Base-by-base conservation (phyloP, 2,113 vertebrate species). In the Seriola quinqueradiata region DNA sequence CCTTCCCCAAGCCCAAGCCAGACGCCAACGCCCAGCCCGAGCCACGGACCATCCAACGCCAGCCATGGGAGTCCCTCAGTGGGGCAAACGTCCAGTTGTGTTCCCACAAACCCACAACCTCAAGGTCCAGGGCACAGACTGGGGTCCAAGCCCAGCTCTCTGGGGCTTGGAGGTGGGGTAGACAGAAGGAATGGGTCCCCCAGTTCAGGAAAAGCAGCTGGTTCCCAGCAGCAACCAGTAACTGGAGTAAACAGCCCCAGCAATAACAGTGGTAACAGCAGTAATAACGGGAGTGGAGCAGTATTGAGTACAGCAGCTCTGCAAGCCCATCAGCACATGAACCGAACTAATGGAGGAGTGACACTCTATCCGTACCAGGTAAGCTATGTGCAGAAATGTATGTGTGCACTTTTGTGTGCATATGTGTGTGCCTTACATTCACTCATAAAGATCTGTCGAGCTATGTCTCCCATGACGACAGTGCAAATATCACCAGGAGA, bases 291-390 rank as follows among this genome's bases (percentile, higher is more conserved):
- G 23, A 96, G 81, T 59, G 86, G 82, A 75, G 72, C 90, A 32
- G 77, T 86, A 12, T 69, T 88, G 74, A 90, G 96, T 90, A 95
- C 96, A 0, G 95, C 96, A 79, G 95, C 96, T 83, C 95, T 96
- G 71, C 97, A 97, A 90, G 95, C 96, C 69, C 97, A 98, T 86
- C 97, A 97, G 50, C 96, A 97, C 88, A 90, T 96, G 90, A 97
- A 96, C 17, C 95, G 97, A 87, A 95, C 95, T 0, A 98, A 98
- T 32, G 98, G 97, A 1, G 96, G 97, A 0, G 96, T 99, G 70
- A 98, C 97, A 28, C 95, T 99, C 25, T 98, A 98, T 90, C 98
- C 98, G 0, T 99, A 99, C 90, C 97, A 99, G 96, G 98, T 99
- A 94, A 93, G 95, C 84, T 19, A n/a, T 23, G 34, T 66, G 8